Evolutionary conservation across 2,113 vertebrate genomes (phyloP).

Genomic region (Tauraco erythrolophus): DNA sequence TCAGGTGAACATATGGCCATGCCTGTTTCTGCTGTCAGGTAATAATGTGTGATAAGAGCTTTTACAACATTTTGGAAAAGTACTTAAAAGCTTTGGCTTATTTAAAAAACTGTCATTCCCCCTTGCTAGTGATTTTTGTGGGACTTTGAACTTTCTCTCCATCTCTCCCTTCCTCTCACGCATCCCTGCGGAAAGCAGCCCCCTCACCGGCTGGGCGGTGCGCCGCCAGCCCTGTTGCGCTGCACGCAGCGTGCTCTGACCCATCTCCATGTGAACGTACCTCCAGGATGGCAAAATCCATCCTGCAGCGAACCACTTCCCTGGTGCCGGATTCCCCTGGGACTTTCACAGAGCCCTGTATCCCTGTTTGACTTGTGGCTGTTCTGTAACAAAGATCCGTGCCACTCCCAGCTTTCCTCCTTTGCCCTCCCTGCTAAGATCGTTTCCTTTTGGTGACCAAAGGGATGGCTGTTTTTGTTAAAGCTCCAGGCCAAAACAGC

Average conservation of each 20-base stretch:
- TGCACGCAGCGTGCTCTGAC: background rate
- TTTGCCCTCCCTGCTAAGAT: slow-evolving; percentile 9
- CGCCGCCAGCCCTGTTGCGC: background rate
- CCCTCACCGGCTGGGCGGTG: background rate
- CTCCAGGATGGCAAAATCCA: background rate
- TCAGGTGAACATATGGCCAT: background rate
- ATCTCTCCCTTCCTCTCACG: background rate
- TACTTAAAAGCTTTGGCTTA: slow-evolving; percentile 33
- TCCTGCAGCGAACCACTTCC: background rate
- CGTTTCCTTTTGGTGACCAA: background rate
- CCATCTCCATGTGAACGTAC: background rate
- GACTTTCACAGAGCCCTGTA: background rate
- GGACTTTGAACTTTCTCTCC: slow-evolving; percentile 1
- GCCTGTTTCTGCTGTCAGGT: slow-evolving; percentile 20
- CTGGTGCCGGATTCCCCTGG: background rate
- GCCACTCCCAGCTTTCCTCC: slow-evolving; percentile 2
- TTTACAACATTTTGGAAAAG: background rate
- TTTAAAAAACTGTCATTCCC: background rate
- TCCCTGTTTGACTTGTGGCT: slow-evolving; percentile 3
- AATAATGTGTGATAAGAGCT: background rate
- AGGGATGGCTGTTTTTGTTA: slow-evolving; percentile 5
- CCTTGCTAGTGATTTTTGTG: background rate
- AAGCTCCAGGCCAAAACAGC: background rate
- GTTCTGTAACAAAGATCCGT: background rate
- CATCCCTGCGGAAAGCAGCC: background rate